These are phyloP conservation scores for Gobiocypris rarus DNA, from an alignment of 2,113 vertebrate species.

Conservation along the genomic window DNA sequence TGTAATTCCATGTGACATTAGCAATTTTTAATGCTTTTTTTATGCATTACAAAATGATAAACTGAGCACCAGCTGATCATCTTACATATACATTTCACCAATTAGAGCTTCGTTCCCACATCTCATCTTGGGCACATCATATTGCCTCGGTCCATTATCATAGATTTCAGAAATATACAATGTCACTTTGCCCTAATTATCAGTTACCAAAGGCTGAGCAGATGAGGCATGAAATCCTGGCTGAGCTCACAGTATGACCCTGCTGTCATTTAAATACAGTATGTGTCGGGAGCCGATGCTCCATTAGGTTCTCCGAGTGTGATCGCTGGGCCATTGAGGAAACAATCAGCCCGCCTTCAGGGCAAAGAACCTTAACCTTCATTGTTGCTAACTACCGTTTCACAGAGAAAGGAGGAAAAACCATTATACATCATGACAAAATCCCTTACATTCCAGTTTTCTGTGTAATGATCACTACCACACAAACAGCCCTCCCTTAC, in stretches of 20 bases:
- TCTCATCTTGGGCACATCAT: slow-evolving; percentile 17
- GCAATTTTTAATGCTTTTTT: not conserved
- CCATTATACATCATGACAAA: slow-evolving; percentile 14
- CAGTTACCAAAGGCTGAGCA: slow-evolving; percentile 41
- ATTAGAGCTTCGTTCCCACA: not conserved
- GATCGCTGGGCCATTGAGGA: slow-evolving; percentile 48
- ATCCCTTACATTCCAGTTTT: slow-evolving; percentile 17
- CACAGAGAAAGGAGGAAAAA: slow-evolving; percentile 13
- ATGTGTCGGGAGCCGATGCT: slow-evolving; percentile 47
- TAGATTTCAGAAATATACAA: slow-evolving; percentile 26
- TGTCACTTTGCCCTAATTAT: slow-evolving; percentile 53
- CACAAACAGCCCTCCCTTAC: slow-evolving; percentile 51
- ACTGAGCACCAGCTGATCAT: not conserved
- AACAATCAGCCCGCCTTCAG: slow-evolving; percentile 51
- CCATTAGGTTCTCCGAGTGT: slow-evolving; percentile 51
- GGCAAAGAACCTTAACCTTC: slow-evolving; percentile 43
- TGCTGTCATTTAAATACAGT: slow-evolving; percentile 54
- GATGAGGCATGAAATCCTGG: slow-evolving; percentile 50
- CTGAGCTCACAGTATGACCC: slow-evolving; percentile 47
- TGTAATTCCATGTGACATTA: slow-evolving; percentile 9
- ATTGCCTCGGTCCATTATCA: slow-evolving; percentile 37
- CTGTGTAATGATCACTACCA: slow-evolving; percentile 44
- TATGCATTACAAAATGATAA: slow-evolving; percentile 19
- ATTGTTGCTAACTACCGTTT: slow-evolving; percentile 42
- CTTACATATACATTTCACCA: slow-evolving; percentile 5